phyloP scores from a whole-genome alignment of 2,888 invertebrate species.

The Eilema griseolum region DNA sequence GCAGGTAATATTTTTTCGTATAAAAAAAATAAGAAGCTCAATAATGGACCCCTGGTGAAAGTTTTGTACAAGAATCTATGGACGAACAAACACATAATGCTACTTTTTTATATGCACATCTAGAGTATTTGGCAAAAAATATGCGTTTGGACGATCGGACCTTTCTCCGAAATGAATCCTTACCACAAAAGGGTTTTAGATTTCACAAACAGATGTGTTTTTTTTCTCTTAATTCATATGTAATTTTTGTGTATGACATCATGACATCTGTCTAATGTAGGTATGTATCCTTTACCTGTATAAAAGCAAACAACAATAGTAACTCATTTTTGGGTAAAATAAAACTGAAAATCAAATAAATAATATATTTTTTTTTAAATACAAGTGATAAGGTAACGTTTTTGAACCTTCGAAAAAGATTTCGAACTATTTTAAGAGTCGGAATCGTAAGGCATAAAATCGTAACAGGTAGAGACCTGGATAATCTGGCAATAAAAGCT shows the following conservation, averaged over 20 bases:
- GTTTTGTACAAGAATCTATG: slow-evolving; percentile 74
- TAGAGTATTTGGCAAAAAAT: slow-evolving; percentile 65
- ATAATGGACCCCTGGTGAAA: slow-evolving; percentile 71
- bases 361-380: not conserved
- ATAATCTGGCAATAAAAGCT: not conserved
- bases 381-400: not conserved
- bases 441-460: not conserved
- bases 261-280: slow-evolving; percentile 44
- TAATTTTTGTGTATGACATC: slow-evolving; percentile 48
- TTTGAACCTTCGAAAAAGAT: not conserved
- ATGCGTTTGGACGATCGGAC: slow-evolving; percentile 71
- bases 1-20: slow-evolving; percentile 61
- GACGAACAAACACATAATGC: slow-evolving; percentile 69
- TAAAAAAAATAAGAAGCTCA: slow-evolving; percentile 56
- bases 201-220: slow-evolving; percentile 78
- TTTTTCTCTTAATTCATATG: slow-evolving; percentile 43
- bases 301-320: not conserved
- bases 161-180: slow-evolving; percentile 55
- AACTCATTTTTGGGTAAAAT: not conserved
- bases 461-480: not conserved
- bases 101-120: slow-evolving; percentile 66
- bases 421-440: not conserved
- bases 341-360: not conserved
- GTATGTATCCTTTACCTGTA: slow-evolving; percentile 20
- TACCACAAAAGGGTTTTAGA: slow-evolving; percentile 81